Evolutionary conservation across 1,140 invertebrate species (phyloP), one percentile per base, ranked within the genome.

Genomic region (Drosophila ironensis): DNA sequence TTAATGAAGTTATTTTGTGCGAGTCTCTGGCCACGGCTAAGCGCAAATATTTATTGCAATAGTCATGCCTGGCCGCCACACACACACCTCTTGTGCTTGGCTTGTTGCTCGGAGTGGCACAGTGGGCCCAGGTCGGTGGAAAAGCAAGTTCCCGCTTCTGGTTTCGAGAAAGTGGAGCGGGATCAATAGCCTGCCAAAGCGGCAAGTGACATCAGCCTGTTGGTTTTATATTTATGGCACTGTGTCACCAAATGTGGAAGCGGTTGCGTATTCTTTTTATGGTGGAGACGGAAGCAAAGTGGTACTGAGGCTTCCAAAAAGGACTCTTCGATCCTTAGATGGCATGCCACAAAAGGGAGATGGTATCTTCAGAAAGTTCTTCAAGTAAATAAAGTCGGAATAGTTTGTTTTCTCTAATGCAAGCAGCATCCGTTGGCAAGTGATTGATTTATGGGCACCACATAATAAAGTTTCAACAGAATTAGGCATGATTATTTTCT

Each of bases 11-110:
- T 61, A 84, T 82, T 72, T 82, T 71, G 73, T 52, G 66, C 46
- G 54, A 33, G 37, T 52, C 56, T 71, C 44, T 67, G 78, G 73
- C 63, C 69, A 73, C 53, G 69, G 75, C 78, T 41, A 77, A 52
- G 50, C 78, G 57, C 78, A 84, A 84, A 82, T 82, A 84, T 82
- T 82, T 84, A 84, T 82, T 82, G 78, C 78, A 78, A 61, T 78
- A 82, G 73, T 82, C 78, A 82, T 82, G 72, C 17, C 67, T 52
- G 52, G 25, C 37, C 24, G 17, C 50, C 20, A 48, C 12, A 47
- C 40, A 56, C 30, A 42, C 30, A 56, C 48, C 50, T 33, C 51
- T 63, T 24, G 30, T 28, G n/a, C n/a, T 46, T 60, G 33, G 11
- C 54, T 17, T 45, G 30, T 14, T 22, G 51, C 17, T 44, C 17